Evolutionary conservation across 2,113 vertebrate genomes (phyloP).

Genomic region (Pseudois nayaur): DNA sequence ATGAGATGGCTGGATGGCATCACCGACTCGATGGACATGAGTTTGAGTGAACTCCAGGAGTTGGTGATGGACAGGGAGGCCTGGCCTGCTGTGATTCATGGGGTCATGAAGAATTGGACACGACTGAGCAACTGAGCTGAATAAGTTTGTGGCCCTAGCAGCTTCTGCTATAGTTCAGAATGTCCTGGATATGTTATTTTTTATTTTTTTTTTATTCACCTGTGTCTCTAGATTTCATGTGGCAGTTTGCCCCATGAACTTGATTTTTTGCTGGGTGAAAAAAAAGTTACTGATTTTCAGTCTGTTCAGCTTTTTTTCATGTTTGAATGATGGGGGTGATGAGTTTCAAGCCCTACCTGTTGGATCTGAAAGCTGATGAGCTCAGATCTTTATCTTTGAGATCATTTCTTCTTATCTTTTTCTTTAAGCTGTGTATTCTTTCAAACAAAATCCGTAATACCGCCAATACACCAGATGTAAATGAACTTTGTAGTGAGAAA

Average conservation of each 20-base stretch:
- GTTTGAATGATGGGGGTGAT: not conserved
- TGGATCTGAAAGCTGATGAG: not conserved
- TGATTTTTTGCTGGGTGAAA: not conserved
- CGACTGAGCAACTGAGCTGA: too few species aligned
- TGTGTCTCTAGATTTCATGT: not conserved
- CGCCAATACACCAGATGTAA: not conserved
- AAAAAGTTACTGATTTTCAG: not conserved
- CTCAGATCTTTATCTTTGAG: not conserved
- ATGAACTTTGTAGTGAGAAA: not conserved
- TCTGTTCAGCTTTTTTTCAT: not conserved
- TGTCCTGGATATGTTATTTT: not conserved
- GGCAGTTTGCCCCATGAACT: not conserved
- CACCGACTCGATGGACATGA: too few species aligned
- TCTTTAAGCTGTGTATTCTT: not conserved
- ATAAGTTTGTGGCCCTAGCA: not conserved
- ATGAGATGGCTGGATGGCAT: too few species aligned
- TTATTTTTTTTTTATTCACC: not conserved
- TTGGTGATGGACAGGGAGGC: too few species aligned
- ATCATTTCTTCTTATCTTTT: not conserved
- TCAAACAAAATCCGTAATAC: not conserved
- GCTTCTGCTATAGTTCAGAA: not conserved
- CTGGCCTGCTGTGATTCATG: too few species aligned
- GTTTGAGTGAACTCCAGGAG: too few species aligned
- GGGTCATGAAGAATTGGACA: too few species aligned
- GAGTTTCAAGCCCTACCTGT: not conserved